Evolutionary conservation across 2,888 invertebrate genomes (phyloP).

Genomic region (Ligdia adustata): DNA sequence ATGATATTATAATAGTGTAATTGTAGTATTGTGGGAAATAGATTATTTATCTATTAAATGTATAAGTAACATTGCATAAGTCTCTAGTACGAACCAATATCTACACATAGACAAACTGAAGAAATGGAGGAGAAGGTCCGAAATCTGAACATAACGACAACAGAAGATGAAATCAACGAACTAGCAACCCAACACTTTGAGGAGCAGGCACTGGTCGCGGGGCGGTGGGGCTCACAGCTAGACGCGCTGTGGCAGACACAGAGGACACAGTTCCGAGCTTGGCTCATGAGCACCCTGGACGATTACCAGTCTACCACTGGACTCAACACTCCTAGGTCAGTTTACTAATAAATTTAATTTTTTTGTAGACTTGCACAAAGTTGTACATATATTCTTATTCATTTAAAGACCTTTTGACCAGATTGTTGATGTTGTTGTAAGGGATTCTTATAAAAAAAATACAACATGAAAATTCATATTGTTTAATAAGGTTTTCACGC

Average conservation of each 20-base stretch:
- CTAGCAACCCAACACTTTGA: conserved; percentile 92
- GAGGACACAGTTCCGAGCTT: conserved; percentile 93
- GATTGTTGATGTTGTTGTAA: too few relatives aligned
- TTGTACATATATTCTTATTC: too few relatives aligned
- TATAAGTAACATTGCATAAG: too few relatives aligned
- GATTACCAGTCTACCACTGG: conserved; percentile 59
- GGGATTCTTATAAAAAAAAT: too few relatives aligned
- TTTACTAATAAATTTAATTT: neutral
- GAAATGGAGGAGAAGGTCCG: conserved; percentile 96
- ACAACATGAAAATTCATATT: too few relatives aligned
- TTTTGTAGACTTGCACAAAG: too few relatives aligned
- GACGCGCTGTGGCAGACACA: conserved; percentile 94
- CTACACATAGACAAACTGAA: conserved; percentile 90
- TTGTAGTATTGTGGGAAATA: too few relatives aligned
- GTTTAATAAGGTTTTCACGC: too few relatives aligned
- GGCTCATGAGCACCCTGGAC: conserved; percentile 92
- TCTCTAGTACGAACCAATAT: too few relatives aligned
- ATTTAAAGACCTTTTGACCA: too few relatives aligned
- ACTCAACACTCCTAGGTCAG: conserved; percentile 86
- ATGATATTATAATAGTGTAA: too few relatives aligned
- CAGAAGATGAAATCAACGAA: conserved; percentile 93
- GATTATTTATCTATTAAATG: too few relatives aligned
- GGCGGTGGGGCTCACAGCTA: conserved; percentile 93
- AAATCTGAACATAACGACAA: conserved; percentile 89
- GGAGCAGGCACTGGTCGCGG: conserved; percentile 92